These are phyloP conservation scores for Hydrotaea cyrtoneurina DNA, from an alignment of 2,888 invertebrate species.

Conservation along the genomic window DNA sequence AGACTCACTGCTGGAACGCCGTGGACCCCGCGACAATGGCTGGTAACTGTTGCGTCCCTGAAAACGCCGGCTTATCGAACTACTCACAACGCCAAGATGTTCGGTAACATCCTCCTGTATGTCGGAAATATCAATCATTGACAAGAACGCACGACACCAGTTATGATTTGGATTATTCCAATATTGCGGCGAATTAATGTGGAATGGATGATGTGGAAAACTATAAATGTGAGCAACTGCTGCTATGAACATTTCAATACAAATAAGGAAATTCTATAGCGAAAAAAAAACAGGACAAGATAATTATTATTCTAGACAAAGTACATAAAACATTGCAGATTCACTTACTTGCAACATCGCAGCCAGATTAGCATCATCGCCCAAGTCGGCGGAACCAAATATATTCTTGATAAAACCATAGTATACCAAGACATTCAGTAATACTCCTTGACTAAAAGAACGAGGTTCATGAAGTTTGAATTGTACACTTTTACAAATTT, in stretches of 20 bases:
- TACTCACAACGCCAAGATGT: conserved; percentile 93
- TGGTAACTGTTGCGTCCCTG: conserved; percentile 89
- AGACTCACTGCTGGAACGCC: conserved; percentile 83
- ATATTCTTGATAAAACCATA: conserved; percentile 89
- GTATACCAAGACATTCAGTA: conserved; percentile 93
- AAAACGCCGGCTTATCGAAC: conserved; percentile 88
- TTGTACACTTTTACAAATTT: background rate
- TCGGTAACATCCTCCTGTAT: conserved; percentile 95
- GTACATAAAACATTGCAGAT: background rate
- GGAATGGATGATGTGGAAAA: conserved; percentile 95
- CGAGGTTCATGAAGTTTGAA: conserved; percentile 49
- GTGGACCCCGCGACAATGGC: conserved; percentile 84
- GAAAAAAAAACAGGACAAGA: conserved; percentile 37
- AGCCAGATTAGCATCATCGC: conserved; percentile 88
- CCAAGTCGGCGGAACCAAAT: conserved; percentile 86
- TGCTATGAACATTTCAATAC: conserved; percentile 98
- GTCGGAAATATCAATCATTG: conserved; percentile 99
- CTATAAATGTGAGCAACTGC: conserved; percentile 97
- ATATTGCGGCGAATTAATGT: conserved; percentile 83
- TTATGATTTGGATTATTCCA: conserved; percentile 81
- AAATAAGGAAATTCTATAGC: conserved; percentile 94
- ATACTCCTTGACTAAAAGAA: conserved; percentile 91
- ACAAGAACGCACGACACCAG: conserved; percentile 91
- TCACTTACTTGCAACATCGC: conserved; percentile 88
- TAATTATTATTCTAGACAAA: background rate